Base-by-base conservation (phyloP, 92 coral and sea anemone genomes). In the Scolanthus callimorphus region DNA sequence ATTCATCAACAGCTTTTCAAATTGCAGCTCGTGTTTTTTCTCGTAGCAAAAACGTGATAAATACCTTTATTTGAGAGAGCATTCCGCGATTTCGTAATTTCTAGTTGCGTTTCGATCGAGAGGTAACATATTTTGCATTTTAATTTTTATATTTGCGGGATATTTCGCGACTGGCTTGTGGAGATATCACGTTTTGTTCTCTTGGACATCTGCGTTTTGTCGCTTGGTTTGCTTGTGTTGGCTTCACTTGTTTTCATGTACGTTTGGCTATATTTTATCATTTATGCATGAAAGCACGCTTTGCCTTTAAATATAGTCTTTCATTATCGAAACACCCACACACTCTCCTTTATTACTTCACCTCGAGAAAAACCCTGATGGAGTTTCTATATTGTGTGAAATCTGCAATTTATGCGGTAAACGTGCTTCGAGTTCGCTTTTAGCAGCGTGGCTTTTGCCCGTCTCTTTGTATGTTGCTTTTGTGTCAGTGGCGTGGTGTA, bases 201-300 rank as follows among this genome's bases (percentile, higher is more conserved):
- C 44, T 20, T 20, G 25, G 34, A 37, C 65, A 55, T 68, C 75
- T 68, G 65, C 50, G 31, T 23, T 15, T 46, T 30, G 62, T 22
- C 39, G 24, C 52, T 39, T 57, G 48, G 37, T 19, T 31, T 38
- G 23, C 43, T 60, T 60, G 37, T 55, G 39, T 62, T 39, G 57
- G 54, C 58, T 47, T 23, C 57, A 41, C 74, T 26, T 38, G 44
- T 20, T 41, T 54, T 39, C 39, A 11, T 6, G n/a, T n/a, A n/a
- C n/a, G n/a, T n/a, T n/a, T n/a, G n/a, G n/a, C n/a, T n/a, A n/a
- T 41, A 37, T 10, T 22, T 15, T 68, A 55, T 57, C 75, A 68
- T 68, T 55, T 39, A 68, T 57, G 62, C 22, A 68, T 68, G 62
- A 29, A 58, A 46, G 17, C 52, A 21, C 52, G 17, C 52, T 6